These are phyloP conservation scores for Atherinosoma microstoma DNA, from an alignment of 2,797 vertebrate genomes.

Conservation along the genomic window DNA sequence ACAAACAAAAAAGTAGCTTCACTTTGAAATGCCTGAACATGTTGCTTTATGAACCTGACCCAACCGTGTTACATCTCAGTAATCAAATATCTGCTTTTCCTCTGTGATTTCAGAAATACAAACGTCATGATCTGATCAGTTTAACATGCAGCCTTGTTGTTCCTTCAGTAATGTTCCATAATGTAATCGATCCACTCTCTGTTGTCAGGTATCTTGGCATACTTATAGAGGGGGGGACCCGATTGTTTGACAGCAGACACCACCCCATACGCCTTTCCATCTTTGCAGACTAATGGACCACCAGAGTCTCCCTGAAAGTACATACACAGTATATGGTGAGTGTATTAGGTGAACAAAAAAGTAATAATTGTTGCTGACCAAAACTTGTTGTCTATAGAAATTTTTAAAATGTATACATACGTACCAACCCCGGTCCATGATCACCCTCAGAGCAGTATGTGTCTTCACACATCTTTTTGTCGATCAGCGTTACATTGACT, in stretches of 20 bases:
- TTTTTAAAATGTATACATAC: background rate
- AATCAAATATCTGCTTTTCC: background rate
- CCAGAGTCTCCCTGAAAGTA: conserved; percentile 80
- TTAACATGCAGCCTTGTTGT: no score
- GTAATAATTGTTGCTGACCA: background rate
- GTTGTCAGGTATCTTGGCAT: conserved; percentile 62
- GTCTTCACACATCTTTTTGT: rapidly evolving
- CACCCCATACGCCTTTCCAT: conserved; percentile 66
- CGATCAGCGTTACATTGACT: conserved; percentile 48
- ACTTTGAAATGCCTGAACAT: background rate
- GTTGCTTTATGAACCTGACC: background rate
- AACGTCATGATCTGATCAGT: background rate
- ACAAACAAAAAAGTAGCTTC: no score
- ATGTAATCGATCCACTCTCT: conserved; percentile 62
- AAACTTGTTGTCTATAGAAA: background rate
- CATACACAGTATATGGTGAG: conserved; percentile 3
- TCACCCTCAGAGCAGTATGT: conserved; percentile 44
- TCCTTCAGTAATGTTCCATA: background rate
- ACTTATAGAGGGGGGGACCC: conserved; percentile 10
- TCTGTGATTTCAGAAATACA: background rate
- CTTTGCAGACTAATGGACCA: conserved; percentile 79
- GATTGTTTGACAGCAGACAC: conserved; percentile 15
- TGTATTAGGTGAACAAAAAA: background rate
- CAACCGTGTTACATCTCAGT: background rate
- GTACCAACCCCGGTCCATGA: background rate